Percentiles rank a stretch among this genome's conserved stretches.
Evolutionary conservation across 92 coral and sea anemone genomes (phyloP).

Genomic region (Palythoa grandiflora): DNA sequence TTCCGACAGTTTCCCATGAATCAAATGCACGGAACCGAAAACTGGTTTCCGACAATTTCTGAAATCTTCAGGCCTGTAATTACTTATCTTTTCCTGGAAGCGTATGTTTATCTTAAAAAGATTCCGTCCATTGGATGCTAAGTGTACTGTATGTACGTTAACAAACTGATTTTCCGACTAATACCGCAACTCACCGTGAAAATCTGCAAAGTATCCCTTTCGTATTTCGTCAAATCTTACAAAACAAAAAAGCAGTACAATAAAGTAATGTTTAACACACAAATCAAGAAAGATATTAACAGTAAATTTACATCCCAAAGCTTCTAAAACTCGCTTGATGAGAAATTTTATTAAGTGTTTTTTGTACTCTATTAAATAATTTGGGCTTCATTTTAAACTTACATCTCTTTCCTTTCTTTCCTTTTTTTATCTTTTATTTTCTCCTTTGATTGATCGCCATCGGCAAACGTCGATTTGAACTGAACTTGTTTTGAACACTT

Average conservation of each 20-base stretch:
- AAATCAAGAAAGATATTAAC: not conserved
- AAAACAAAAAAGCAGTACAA: not conserved
- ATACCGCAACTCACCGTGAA: conserved; percentile 76
- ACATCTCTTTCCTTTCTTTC: conserved; percentile 79
- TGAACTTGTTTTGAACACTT: not conserved
- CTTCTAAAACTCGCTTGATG: too few relatives aligned
- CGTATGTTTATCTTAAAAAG: too few relatives aligned
- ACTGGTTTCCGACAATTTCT: too few relatives aligned
- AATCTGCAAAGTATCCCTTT: conserved; percentile 93
- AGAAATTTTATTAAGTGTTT: not conserved
- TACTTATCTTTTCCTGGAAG: too few relatives aligned
- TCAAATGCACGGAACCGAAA: too few relatives aligned
- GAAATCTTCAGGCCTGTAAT: too few relatives aligned
- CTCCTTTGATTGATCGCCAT: conserved; percentile 8
- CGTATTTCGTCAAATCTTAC: conserved; percentile 83
- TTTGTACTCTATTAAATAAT: not conserved
- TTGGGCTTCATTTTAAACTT: conserved; percentile 5
- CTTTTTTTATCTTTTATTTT: conserved; percentile 43
- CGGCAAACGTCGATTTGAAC: not conserved
- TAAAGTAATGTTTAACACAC: not conserved
- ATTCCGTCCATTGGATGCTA: too few relatives aligned
- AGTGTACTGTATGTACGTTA: too few relatives aligned
- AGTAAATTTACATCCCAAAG: too few relatives aligned
- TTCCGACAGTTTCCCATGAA: too few relatives aligned
- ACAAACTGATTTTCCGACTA: too few relatives aligned